Base-by-base conservation (phyloP, 2,113 vertebrate genomes). In the Ochotona curzoniae region DNA sequence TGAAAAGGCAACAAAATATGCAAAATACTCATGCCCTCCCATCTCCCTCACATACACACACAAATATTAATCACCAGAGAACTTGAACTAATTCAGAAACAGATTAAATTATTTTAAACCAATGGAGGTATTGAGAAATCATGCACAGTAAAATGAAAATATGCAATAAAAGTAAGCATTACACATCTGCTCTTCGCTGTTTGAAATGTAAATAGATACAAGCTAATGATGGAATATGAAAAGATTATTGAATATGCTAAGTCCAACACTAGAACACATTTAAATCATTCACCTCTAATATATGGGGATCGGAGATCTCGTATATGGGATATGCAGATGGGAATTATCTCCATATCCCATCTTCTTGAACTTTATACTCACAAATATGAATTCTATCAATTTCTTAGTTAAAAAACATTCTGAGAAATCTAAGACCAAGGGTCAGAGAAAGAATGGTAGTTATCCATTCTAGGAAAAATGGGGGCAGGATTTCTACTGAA, bases 1-100 rank as follows among this genome's bases (percentile, higher is more conserved):
- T 64, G 54, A 94, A 89, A 51, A 87, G 73, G 84, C 63, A 91
- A 80, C 7, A 83, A 95, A 95, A 83, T 95, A 95, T 38, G 35
- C 0, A 30, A 90, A 3, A 93, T 67, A 71, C 32, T n/a, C 18
- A 69, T 17, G 30, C 4, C 13, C 17, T 51, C 18, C 54, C 17
- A 14, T 57, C 13, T 18, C 54, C 54, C 23, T 47, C 20, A 80
- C 2, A 28, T 15, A 23, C 6, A 49, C 5, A 73, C 49, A 80
- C 71, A 49, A 26, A 82, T 2, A 71, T 15, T n/a, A 83, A 79
- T 44, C 51, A 85, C 38, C 18, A 70, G 38, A 76, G 67, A 87
- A 47, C 17, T 2, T 25, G 25, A 94, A 69, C 30, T 79, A 80
- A 80, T 80, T 78, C 28, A 90, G 89, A 89, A 91, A 93, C 80